Evolutionary conservation across 37 sponge, comb jelly and placozoan genomes (phyloP), one percentile per base, ranked within the genome.

Genomic region (Chondrosia reniformis): DNA sequence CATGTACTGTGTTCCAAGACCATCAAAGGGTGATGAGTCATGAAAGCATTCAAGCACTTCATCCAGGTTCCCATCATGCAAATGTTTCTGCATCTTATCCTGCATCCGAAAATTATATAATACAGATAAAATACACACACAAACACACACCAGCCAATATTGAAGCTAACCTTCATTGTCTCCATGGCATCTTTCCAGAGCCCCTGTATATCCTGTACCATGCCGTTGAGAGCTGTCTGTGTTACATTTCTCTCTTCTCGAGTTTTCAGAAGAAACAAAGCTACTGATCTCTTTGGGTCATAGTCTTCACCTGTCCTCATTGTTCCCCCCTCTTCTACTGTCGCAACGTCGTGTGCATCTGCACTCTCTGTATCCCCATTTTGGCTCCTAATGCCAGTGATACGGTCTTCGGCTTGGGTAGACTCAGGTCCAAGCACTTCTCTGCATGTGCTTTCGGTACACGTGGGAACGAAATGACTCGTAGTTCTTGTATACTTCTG

Each of bases 241-340:
- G 81, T 67, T n/a, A 80, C 36, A 2, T 33, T 24, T 31, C 57
- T 15, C 27, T 49, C 55, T 32, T 69, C 57, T 27, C 40, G 22
- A 17, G 72, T 69, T 33, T 80, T 80, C n/a, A 80, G 19, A 15
- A 80, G n/a, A 42, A 80, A 80, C 34, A 80, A 39, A 54, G 81
- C 81, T 55, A 39, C 81, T 38, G 81, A 2, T 55, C 45, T 39
- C 37, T 77, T 77, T 57, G 45, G 22, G 27, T 37, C 34, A 64
- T 36, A 33, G 28, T 64, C 37, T 64, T 77, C 62, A 36, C 36
- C 21, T 44, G 55, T 22, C n/a, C n/a, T n/a, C n/a, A n/a, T n/a
- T n/a, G n/a, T n/a, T n/a, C 33, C 34, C 28, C 31, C 69, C 55
- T 21, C 17, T 49, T 21, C 17, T 17, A 49, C 55, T 49, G 55